Evolutionary conservation across 2,113 vertebrate genomes (phyloP).

Genomic region (Ifrita kowaldi): DNA sequence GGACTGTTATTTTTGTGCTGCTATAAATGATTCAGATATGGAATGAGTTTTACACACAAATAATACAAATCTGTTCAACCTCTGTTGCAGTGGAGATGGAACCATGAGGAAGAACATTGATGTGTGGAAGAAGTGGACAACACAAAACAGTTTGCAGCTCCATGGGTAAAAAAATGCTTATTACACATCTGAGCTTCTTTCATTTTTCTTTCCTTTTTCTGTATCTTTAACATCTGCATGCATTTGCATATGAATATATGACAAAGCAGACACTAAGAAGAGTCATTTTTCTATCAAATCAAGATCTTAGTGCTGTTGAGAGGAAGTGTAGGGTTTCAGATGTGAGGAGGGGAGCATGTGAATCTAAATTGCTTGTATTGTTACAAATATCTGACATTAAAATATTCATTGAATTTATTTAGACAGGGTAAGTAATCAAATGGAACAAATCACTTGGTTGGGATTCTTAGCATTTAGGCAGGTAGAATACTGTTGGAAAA

Average conservation of each 20-base stretch:
- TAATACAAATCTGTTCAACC: neutral
- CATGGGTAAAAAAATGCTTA: constrained; percentile 83
- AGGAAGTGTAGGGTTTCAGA: neutral
- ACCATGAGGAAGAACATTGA: constrained; percentile 98
- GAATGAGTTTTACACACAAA: neutral
- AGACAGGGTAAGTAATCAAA: neutral
- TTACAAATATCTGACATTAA: neutral
- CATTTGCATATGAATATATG: neutral
- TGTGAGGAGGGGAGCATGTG: neutral
- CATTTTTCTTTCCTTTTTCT: neutral
- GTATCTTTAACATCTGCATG: neutral
- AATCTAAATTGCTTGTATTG: neutral
- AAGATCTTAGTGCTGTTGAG: neutral
- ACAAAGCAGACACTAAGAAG: neutral
- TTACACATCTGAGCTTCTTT: neutral
- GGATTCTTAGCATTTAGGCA: neutral
- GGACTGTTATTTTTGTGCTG: neutral
- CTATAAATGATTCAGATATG: neutral
- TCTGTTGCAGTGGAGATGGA: constrained; percentile 86
- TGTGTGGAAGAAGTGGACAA: constrained; percentile 98
- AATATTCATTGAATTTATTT: neutral
- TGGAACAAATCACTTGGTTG: neutral
- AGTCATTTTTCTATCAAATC: neutral
- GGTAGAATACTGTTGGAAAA: neutral
- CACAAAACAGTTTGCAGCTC: constrained; percentile 92